Evolutionary conservation across 92 coral and sea anemone species (phyloP).

Genomic region (Paramuricea clavata): DNA sequence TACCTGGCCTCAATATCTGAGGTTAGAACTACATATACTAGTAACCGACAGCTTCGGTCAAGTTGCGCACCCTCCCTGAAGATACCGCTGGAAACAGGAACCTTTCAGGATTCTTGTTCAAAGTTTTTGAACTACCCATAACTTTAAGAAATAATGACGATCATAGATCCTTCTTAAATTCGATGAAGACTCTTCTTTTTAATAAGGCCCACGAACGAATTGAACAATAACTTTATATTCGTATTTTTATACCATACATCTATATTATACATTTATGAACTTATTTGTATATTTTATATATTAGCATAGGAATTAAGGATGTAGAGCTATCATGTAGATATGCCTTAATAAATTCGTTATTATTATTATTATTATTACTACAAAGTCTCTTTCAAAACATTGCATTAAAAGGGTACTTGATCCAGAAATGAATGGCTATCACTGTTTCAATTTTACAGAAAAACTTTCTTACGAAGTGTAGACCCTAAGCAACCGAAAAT

Average conservation of each 20-base stretch:
- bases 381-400: no score
- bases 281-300: no score
- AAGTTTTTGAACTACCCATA: not conserved
- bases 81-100: not conserved
- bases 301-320: not conserved
- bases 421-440: no score
- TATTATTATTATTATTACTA: not conserved
- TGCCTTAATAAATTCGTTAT: slow-evolving; percentile 7
- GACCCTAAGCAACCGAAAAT: no score
- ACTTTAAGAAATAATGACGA: not conserved
- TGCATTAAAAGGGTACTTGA: no score
- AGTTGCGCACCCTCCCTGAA: not conserved
- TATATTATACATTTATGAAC: no score
- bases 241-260: no score
- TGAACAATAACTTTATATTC: not conserved
- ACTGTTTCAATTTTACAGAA: no score
- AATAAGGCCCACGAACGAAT: not conserved
- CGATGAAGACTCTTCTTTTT: not conserved
- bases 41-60: not conserved
- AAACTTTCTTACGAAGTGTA: no score
- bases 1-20: no score
- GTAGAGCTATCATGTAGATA: not conserved
- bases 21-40: not conserved
- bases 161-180: not conserved
- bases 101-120: not conserved